Evolutionary conservation across 2,888 invertebrate species (phyloP).

Genomic region (Sympetrum striolatum): DNA sequence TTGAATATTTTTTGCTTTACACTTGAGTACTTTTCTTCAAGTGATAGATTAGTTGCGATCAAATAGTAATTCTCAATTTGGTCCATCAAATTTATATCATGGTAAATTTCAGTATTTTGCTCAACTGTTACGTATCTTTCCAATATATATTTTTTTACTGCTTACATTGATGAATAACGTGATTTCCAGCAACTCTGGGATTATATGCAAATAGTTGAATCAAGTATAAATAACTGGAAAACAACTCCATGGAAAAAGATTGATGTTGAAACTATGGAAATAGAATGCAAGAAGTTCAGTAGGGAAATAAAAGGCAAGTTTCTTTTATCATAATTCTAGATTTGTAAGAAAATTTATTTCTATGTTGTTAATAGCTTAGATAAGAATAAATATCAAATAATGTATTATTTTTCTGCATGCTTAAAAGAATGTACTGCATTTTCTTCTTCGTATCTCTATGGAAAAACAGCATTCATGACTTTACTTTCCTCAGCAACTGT

Average conservation of each 20-base stretch:
- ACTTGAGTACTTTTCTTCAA: too few species aligned
- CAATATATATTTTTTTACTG: not conserved
- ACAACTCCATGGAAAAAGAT: conserved; percentile 92
- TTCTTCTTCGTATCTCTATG: too few species aligned
- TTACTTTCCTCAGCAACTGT: too few species aligned
- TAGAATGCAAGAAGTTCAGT: conserved; percentile 90
- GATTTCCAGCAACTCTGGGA: conserved; percentile 81
- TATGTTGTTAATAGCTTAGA: not conserved
- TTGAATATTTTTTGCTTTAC: too few species aligned
- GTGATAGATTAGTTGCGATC: too few species aligned
- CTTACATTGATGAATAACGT: not conserved
- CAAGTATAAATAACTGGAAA: conserved; percentile 90
- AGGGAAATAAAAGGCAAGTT: conserved; percentile 78
- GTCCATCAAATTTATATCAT: not conserved
- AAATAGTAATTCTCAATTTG: too few species aligned
- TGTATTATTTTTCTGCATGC: too few species aligned
- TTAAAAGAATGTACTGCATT: too few species aligned
- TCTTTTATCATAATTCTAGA: not conserved
- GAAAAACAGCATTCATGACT: too few species aligned
- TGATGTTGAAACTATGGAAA: conserved; percentile 93
- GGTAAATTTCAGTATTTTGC: not conserved
- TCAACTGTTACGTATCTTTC: not conserved
- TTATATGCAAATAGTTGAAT: conserved; percentile 79
- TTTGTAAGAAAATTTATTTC: not conserved
- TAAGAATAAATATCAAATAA: too few species aligned